A percentile compares a stretch with the other conserved stretches of the same genome.
Evolutionary conservation across 2,797 vertebrate species (phyloP).

Genomic region (Notamacropus eugenii): DNA sequence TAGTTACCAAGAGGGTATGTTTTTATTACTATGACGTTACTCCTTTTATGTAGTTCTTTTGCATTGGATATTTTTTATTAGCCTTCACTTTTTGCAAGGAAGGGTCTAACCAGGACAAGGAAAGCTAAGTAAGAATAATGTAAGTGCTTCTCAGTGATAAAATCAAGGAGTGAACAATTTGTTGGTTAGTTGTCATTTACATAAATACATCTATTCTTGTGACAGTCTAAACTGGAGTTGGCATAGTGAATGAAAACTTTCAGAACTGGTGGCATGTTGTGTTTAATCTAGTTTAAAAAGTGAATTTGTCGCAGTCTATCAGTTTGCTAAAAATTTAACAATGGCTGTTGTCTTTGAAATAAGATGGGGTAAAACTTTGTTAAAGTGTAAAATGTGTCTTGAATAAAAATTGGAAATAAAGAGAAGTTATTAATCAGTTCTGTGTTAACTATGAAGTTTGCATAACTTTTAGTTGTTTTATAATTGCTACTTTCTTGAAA

Average conservation of each 20-base stretch:
- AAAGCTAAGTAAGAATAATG: neutral
- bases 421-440: slow-evolving; percentile 4
- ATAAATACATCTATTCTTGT: neutral
- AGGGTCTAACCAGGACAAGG: neutral
- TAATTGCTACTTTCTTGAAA: slow-evolving; percentile 1
- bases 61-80: neutral
- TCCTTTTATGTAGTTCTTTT: slow-evolving; percentile 4
- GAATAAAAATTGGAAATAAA: neutral
- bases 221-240: neutral
- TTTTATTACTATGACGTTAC: slow-evolving; percentile 21
- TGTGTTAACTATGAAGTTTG: neutral
- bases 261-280: neutral
- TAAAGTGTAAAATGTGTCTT: neutral
- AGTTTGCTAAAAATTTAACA: neutral
- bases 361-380: neutral
- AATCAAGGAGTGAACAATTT: slow-evolving; percentile 21
- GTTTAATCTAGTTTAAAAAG: slow-evolving; percentile 22
- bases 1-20: slow-evolving; percentile 44
- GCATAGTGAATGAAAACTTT: slow-evolving; percentile 28
- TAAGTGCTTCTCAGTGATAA: slow-evolving; percentile 12
- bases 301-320: neutral
- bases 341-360: slow-evolving; percentile 17
- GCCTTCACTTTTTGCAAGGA: neutral
- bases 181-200: neutral
- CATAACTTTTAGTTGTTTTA: neutral